A percentile compares a stretch with the other conserved stretches of the same genome.
Conservation (phyloP, 2,797 vertebrate genomes). For the Acanthurus tractus region DNA sequence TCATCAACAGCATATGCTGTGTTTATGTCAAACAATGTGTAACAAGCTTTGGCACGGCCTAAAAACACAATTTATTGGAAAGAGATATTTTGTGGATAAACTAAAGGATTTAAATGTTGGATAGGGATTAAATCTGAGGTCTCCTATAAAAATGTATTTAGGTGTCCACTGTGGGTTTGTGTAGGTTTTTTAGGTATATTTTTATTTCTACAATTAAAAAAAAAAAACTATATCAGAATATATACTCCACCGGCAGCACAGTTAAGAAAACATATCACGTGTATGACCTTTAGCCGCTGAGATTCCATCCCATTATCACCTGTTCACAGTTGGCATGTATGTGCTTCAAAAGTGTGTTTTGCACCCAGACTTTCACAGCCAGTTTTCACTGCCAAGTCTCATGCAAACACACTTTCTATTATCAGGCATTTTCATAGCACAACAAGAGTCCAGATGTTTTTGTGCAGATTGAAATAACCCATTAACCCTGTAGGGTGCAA, state of each 20-base stretch:
- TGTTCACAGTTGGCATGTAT: conserved; percentile 50
- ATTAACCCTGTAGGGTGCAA: conserved; percentile 14
- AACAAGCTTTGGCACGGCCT: conserved; percentile 17
- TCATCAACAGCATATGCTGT: conserved; percentile 29
- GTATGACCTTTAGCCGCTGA: conserved; percentile 53
- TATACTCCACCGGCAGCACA: not conserved
- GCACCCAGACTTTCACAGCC: conserved; percentile 53
- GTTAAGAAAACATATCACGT: conserved; percentile 24
- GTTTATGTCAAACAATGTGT: conserved; percentile 34
- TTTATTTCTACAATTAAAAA: conserved; percentile 5
- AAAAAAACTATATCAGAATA: not conserved
- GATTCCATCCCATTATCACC: conserved; percentile 71
- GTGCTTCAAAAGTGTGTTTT: conserved; percentile 56
- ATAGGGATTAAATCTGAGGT: not conserved
- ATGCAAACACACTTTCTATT: conserved; percentile 50
- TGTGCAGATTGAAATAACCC: conserved; percentile 33
- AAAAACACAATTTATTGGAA: conserved; percentile 18
- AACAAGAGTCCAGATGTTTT: conserved; percentile 39
- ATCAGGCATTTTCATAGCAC: conserved; percentile 36
- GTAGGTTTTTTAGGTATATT: not conserved
- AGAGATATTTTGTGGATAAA: not conserved
- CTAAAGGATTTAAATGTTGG: not conserved
- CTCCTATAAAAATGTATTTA: not conserved
- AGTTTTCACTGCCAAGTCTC: conserved; percentile 45
- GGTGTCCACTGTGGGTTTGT: not conserved